Evolutionary conservation across 2,113 vertebrate genomes (phyloP), one percentile per base, ranked within the genome.

Genomic region (Xyrauchen texanus): DNA sequence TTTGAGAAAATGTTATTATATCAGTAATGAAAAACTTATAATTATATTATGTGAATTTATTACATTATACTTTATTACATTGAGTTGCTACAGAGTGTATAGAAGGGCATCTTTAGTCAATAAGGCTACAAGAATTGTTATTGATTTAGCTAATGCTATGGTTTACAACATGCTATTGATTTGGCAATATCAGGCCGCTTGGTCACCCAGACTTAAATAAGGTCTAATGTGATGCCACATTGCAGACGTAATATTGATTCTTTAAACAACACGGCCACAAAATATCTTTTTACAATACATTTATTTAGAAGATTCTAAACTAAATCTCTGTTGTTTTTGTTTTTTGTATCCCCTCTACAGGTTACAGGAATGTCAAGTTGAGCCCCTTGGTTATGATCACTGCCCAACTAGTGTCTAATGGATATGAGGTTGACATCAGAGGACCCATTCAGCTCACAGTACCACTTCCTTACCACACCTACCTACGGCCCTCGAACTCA

Each of bases 371-470:
- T 83, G 77, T 93, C 66, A 94, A 95, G 84, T 85, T 98, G 86
- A 92, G 85, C 82, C 94, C 96, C 8, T 89, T 95, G 82, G 95
- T 94, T 7, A 94, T 95, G 12, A n/a, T 97, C 87, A 95, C 92
- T 0, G 86, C 93, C 58, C 94, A 92, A 53, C 75, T 98, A 76
- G 91, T 94, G 87, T 92, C 93, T 10, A 86, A 88, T 49, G 94
- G 92, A 0, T 91, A 92, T 81, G 92, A 97, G 83, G 83, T 98
- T 79, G 91, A 93, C 11, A 85, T 98, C 12, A 90, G 90, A 3
- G 97, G 97, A 44, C 93, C 96, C 34, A 88, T 98, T 85, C 94
- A 96, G 64, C 87, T 98, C 67, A 95, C 92, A 0, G 90, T 98
- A 49, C 96, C 96, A 5, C 89, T 99, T 73, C 76, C 90, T 6